Evolutionary conservation across 2,113 vertebrate genomes (phyloP).

Genomic region (Pao palembangensis): DNA sequence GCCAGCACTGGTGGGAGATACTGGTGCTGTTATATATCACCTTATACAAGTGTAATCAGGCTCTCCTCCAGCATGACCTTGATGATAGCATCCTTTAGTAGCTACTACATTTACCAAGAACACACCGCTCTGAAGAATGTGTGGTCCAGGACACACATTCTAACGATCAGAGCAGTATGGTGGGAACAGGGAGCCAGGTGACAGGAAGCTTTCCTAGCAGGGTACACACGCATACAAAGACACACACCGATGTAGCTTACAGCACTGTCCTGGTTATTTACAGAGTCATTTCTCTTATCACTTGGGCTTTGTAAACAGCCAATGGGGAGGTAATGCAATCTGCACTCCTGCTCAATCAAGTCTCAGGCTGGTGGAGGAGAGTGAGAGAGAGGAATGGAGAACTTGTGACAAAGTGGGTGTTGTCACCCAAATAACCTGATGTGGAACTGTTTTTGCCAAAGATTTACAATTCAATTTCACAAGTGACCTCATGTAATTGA

Average conservation of each 20-base stretch:
- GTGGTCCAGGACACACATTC: constrained; percentile 24
- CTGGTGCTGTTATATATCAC: constrained; percentile 24
- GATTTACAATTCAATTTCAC: constrained; percentile 44
- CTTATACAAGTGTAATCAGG: constrained; percentile 42
- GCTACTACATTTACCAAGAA: constrained; percentile 26
- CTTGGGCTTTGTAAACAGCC: constrained; percentile 72
- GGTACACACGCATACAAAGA: constrained; percentile 34
- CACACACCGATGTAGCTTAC: constrained; percentile 39
- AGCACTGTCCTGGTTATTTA: constrained; percentile 67
- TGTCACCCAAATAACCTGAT: too few species aligned
- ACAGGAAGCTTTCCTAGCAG: constrained; percentile 70
- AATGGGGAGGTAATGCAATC: constrained; percentile 66
- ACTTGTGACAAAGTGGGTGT: constrained; percentile 36
- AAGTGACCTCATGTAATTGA: constrained; percentile 70
- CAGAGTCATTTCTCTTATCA: constrained; percentile 72
- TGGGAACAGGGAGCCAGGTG: constrained; percentile 72
- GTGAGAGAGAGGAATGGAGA: not conserved
- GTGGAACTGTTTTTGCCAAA: constrained; percentile 35
- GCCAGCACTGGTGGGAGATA: constrained; percentile 29
- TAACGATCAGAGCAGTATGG: constrained; percentile 67
- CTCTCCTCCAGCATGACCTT: constrained; percentile 53
- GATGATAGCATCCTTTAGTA: constrained; percentile 27
- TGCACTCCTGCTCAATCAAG: constrained; percentile 55
- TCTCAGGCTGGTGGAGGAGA: constrained; percentile 38
- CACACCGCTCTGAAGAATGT: not conserved